Evolutionary conservation across 2,113 vertebrate genomes (phyloP), one percentile per base, ranked within the genome.

Genomic region (Misgurnus anguillicaudatus): DNA sequence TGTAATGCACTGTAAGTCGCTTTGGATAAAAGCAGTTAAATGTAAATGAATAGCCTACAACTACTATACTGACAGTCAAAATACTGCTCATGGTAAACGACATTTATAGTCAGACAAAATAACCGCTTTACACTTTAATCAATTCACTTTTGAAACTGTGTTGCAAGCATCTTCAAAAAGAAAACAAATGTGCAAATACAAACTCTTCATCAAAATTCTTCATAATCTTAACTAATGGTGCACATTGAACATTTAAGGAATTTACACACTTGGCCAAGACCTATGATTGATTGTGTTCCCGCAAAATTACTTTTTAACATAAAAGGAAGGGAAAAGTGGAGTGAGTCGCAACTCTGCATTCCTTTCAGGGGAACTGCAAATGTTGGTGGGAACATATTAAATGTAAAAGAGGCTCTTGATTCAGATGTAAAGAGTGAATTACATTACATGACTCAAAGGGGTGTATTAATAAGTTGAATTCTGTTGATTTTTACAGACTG

Each of bases 191-290:
- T 58, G 48, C 21, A 63, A 70, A 63, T 63, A 31, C 72, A 73
- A 41, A 83, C 84, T 84, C 70, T 31, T 2, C 2, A 31, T 31
- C 24, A 31, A 31, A 57, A 68, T 83, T 80, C 64, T 82, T 80
- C 66, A 81, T 86, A 78, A 81, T 83, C 36, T 64, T 65, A 72
- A 57, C 82, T 45, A 84, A 57, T 73, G 83, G 4, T 86, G 58
- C 55, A 66, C 5, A 79, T 55, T 36, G 65, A 64, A 83, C 69
- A 53, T 83, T 87, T 77, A 66, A 82, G 69, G 70, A 84, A 83
- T 78, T 69, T 80, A 82, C 55, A 57, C 66, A 16, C 42, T 41
- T 58, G 80, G 69, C 79, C 81, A 85, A 24, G 63, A 69, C 66
- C 39, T 73, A 16, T 73, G 70, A 60, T 58, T n/a, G 58, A 71